These are phyloP conservation scores for Ceriagrion tenellum DNA, from an alignment of 2,888 invertebrate species.

Conservation along the genomic window DNA sequence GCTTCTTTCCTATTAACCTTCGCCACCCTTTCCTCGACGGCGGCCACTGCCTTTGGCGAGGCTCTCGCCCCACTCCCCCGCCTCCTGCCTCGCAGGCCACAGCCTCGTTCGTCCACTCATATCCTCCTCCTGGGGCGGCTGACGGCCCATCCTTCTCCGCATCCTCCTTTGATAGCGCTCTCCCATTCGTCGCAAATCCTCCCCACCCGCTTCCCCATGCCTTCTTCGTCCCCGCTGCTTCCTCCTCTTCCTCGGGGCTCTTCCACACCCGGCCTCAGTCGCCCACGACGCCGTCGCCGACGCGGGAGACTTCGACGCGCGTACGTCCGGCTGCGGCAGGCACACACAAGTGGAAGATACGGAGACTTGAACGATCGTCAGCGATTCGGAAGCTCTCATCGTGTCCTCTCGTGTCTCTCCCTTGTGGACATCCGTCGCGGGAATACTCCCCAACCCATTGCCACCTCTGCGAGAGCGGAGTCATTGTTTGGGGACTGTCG, in stretches of 20 bases:
- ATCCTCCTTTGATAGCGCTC: conserved; percentile 12
- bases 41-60: not conserved
- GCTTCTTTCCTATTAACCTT: not conserved
- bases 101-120: not conserved
- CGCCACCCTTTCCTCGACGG: not conserved
- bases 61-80: not conserved
- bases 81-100: not conserved
- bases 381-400: not conserved
- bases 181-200: conserved; percentile 7
- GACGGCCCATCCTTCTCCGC: conserved; percentile 25
- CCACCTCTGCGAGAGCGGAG: not conserved
- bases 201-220: not conserved
- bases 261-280: conserved; percentile 36
- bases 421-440: not conserved
- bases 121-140: not conserved
- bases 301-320: conserved; percentile 54
- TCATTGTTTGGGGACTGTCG: not conserved
- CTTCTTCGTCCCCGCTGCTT: not conserved
- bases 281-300: conserved; percentile 31
- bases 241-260: conserved; percentile 38
- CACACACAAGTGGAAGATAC: not conserved
- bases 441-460: not conserved
- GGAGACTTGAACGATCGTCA: conserved; percentile 35
- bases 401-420: conserved; percentile 14
- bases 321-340: not conserved